Evolutionary conservation across 2,797 vertebrate species (phyloP).

Genomic region (Gallinago stenura): DNA sequence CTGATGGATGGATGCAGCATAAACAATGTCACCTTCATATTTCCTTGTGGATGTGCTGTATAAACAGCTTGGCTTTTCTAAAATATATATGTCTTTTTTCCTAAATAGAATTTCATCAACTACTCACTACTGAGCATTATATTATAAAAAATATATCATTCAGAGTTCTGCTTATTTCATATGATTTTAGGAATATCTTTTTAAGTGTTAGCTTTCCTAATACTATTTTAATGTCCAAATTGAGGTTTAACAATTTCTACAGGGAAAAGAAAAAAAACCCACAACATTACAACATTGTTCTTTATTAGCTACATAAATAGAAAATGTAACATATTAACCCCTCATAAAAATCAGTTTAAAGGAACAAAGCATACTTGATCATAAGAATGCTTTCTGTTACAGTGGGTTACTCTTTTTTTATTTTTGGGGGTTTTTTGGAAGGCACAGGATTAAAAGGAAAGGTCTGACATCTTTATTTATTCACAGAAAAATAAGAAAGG

Average conservation of each 20-base stretch:
- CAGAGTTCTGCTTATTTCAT: neutral
- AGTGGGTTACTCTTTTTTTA: neutral
- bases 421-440: neutral
- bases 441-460: neutral
- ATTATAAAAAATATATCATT: neutral
- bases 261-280: neutral
- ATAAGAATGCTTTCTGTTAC: neutral
- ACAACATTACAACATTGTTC: rapidly evolving
- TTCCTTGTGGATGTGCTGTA: neutral
- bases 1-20: neutral
- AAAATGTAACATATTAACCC: neutral
- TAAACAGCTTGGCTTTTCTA: neutral
- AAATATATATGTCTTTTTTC: neutral
- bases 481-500: neutral
- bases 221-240: neutral
- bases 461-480: neutral
- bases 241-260: neutral
- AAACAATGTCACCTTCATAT: slow-evolving; percentile 29
- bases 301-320: neutral
- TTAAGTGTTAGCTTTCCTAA: neutral
- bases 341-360: neutral
- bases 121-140: neutral
- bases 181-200: neutral
- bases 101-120: neutral
- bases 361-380: neutral